Evolutionary conservation across 2,113 vertebrate genomes (phyloP).

Genomic region (Parotia lawesii): DNA sequence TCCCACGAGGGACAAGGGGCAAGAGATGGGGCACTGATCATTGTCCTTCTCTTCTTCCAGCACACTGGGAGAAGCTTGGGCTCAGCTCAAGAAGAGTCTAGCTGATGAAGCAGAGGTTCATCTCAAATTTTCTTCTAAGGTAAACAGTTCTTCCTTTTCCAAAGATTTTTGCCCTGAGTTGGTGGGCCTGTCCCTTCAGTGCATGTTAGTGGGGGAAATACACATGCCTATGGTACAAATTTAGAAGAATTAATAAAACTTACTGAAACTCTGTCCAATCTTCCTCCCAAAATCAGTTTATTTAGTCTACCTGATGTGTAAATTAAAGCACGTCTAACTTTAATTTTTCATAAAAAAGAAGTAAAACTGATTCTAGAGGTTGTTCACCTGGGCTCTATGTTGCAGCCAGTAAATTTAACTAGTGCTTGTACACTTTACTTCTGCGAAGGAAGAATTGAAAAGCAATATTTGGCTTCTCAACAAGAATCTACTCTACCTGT

Average conservation of each 20-base stretch:
- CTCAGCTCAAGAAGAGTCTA: slow-evolving; percentile 94
- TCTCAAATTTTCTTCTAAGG: slow-evolving; percentile 97
- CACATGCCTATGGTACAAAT: neutral
- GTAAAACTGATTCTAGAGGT: neutral
- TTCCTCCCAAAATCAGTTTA: neutral
- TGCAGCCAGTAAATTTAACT: neutral
- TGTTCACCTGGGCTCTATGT: neutral
- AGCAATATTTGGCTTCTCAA: neutral
- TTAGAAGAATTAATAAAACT: neutral
- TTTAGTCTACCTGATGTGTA: neutral
- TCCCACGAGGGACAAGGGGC: neutral
- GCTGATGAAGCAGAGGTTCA: slow-evolving; percentile 96
- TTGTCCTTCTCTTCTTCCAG: slow-evolving; percentile 65
- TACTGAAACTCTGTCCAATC: neutral
- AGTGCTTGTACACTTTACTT: neutral
- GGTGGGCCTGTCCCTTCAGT: neutral
- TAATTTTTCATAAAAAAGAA: neutral
- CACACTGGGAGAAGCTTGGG: slow-evolving; percentile 92
- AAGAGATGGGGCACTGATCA: neutral
- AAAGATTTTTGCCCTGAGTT: neutral
- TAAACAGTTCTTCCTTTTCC: slow-evolving; percentile 50
- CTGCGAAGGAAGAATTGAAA: neutral
- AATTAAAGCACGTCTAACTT: neutral
- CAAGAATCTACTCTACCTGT: neutral
- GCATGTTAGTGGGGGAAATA: neutral